Percentiles rank a stretch among this genome's conserved stretches.
Evolutionary conservation across 2,888 invertebrate genomes (phyloP).

Genomic region (Aromia moschata): DNA sequence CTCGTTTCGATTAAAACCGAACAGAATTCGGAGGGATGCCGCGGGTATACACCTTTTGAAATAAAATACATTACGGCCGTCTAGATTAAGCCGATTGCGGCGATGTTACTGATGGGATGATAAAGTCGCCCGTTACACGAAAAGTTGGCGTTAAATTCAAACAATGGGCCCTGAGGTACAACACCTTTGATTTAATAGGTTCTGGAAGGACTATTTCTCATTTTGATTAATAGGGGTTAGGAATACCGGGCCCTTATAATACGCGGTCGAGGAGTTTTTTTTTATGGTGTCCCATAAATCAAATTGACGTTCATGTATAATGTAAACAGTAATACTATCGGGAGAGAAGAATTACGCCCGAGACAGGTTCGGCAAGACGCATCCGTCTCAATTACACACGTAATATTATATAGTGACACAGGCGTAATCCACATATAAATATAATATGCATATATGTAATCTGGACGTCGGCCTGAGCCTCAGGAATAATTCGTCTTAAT

Average conservation of each 20-base stretch:
- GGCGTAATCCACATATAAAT: too few species aligned
- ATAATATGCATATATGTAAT: too few species aligned
- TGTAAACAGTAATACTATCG: slow-evolving; percentile 8
- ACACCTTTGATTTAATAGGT: slow-evolving; percentile 43
- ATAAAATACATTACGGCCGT: slow-evolving; percentile 48
- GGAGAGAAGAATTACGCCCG: too few species aligned
- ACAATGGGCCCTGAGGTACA: slow-evolving; percentile 36
- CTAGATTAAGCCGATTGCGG: slow-evolving; percentile 44
- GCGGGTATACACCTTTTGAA: slow-evolving; percentile 37
- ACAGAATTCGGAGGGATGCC: background rate
- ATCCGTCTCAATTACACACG: too few species aligned
- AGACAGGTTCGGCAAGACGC: too few species aligned
- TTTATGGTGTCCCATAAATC: slow-evolving; percentile 12
- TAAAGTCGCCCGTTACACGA: slow-evolving; percentile 43
- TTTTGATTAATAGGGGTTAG: slow-evolving; percentile 41
- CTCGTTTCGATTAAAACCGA: too few species aligned
- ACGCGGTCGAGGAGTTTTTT: slow-evolving; percentile 17
- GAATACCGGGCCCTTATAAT: slow-evolving; percentile 26
- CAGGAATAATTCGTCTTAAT: too few species aligned
- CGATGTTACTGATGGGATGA: slow-evolving; percentile 46
- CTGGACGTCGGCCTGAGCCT: too few species aligned
- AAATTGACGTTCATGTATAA: slow-evolving; percentile 2
- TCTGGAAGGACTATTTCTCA: slow-evolving; percentile 34
- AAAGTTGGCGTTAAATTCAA: slow-evolving; percentile 41
- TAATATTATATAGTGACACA: too few species aligned